Conservation (phyloP, 2,113 vertebrate species). For the Motacilla alba region DNA sequence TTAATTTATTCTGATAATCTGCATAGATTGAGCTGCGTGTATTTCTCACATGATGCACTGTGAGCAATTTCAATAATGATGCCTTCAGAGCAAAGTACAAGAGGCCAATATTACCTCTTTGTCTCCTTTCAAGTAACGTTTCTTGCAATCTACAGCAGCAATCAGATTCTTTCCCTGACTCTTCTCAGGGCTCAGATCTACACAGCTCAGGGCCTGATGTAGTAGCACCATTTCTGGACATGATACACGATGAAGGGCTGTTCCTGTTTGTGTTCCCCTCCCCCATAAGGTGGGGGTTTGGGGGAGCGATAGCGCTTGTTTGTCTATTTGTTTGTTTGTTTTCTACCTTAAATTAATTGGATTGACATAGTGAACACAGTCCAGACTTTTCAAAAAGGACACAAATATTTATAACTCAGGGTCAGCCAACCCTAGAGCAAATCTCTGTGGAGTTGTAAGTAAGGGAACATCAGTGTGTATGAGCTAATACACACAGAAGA, state of each 20-base stretch:
- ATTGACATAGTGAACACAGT: neutral
- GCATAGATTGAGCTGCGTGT: neutral
- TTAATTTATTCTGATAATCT: neutral
- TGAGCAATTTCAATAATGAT: neutral
- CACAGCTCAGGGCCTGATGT: neutral
- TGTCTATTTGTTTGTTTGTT: neutral
- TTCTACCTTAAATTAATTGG: neutral
- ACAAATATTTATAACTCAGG: neutral
- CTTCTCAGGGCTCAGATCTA: neutral
- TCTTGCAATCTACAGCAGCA: neutral
- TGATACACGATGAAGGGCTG: neutral
- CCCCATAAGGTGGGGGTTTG: fast-evolving
- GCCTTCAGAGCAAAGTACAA: neutral
- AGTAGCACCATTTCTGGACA: neutral
- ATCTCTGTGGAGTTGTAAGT: neutral
- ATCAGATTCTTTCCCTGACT: neutral
- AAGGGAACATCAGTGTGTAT: neutral
- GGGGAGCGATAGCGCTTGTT: fast-evolving
- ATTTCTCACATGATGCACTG: neutral
- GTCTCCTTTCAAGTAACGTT: neutral
- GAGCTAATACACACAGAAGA: neutral
- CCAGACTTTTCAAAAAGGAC: neutral
- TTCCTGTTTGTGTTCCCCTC: fast-evolving
- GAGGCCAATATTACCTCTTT: neutral
- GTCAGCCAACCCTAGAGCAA: neutral